Conservation (phyloP, 2,888 invertebrate species). For the Colostygia pectinataria region DNA sequence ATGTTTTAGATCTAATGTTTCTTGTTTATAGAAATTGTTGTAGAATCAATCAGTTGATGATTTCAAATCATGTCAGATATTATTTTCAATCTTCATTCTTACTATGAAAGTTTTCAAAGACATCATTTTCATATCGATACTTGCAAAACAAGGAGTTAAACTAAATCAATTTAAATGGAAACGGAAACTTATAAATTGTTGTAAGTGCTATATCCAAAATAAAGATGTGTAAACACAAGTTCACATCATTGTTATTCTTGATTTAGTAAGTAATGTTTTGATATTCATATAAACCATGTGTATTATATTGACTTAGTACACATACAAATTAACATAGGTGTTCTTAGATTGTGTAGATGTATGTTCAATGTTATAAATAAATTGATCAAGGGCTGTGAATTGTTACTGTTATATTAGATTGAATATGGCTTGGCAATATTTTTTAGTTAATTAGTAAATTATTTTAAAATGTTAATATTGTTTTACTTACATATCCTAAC, state of each 20-base stretch:
- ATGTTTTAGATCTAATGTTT: conserved; percentile 1
- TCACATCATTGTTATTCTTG: too few relatives aligned
- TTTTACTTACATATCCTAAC: conserved; percentile 8
- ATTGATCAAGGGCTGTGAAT: conserved; percentile 78
- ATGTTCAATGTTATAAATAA: conserved; percentile 43
- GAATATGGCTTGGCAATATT: conserved; percentile 74
- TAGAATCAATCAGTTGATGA: too few relatives aligned
- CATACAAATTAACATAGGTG: conserved; percentile 26
- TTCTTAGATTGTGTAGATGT: conserved; percentile 36
- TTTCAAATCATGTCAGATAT: too few relatives aligned
- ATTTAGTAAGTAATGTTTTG: conserved; percentile 20
- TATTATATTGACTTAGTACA: conserved; percentile 18
- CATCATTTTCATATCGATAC: too few relatives aligned
- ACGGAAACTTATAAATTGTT: too few relatives aligned
- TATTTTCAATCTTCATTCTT: too few relatives aligned
- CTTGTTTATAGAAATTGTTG: too few relatives aligned
- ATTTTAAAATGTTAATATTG: conserved; percentile 36
- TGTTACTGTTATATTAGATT: conserved; percentile 75
- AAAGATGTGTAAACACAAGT: too few relatives aligned
- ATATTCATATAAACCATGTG: conserved; percentile 15
- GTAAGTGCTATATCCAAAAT: too few relatives aligned
- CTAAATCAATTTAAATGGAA: too few relatives aligned
- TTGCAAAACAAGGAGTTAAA: too few relatives aligned
- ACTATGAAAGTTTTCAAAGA: neutral
- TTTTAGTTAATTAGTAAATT: conserved; percentile 63